Percentiles rank a stretch among this genome's conserved stretches.
Evolutionary conservation across 2,888 invertebrate species (phyloP).

Genomic region (Lasioglossum lativentre): DNA sequence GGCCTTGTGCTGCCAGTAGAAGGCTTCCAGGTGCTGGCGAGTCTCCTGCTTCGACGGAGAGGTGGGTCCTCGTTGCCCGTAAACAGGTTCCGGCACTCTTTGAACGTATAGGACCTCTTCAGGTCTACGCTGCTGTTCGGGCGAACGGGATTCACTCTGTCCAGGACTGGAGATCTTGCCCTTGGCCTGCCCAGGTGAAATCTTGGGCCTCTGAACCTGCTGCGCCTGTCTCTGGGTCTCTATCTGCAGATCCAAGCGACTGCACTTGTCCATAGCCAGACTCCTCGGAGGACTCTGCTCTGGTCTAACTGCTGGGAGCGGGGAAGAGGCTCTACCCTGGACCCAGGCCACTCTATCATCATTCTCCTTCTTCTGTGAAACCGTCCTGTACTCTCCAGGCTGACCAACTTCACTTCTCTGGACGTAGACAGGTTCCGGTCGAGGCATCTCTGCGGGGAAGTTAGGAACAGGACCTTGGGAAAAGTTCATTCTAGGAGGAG

Average conservation of each 20-base stretch:
- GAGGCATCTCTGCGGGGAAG: conserved; percentile 55
- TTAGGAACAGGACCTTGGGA: background rate
- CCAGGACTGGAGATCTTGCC: background rate
- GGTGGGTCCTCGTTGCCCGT: conserved; percentile 48
- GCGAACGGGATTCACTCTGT: background rate
- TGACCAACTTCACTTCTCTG: conserved; percentile 11
- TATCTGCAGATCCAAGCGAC: background rate
- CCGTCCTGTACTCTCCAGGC: background rate
- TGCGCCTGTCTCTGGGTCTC: background rate
- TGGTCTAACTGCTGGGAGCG: background rate
- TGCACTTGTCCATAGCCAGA: background rate
- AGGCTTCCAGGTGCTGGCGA: conserved; percentile 80
- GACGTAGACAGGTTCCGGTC: conserved; percentile 77
- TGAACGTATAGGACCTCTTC: conserved; percentile 49
- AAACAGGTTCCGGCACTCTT: conserved; percentile 68
- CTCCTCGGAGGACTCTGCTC: background rate
- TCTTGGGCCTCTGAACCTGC: background rate
- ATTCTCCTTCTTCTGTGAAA: conserved; percentile 1
- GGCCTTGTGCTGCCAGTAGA: conserved; percentile 82
- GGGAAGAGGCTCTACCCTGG: conserved; percentile 36
- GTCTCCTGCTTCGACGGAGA: conserved; percentile 80
- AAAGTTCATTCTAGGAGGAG: background rate
- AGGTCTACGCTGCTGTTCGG: background rate
- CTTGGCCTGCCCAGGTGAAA: background rate
- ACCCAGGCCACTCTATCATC: conserved; percentile 55